Conservation (phyloP, 2,797 vertebrate species). For the Picus viridis region DNA sequence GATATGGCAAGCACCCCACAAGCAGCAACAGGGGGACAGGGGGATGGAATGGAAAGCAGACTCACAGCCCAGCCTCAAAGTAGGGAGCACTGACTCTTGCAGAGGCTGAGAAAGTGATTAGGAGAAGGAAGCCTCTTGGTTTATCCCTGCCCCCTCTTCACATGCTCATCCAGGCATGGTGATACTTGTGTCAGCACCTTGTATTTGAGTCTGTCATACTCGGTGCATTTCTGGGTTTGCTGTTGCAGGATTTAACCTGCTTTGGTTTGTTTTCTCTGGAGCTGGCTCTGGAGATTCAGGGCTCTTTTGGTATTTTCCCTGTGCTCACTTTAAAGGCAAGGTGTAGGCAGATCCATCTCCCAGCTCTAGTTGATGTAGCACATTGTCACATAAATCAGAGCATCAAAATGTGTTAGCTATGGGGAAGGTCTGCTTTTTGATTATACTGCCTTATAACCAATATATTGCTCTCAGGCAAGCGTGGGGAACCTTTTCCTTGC, state of each 20-base stretch:
- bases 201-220: neutral
- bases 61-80: neutral
- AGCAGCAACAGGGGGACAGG: fast-evolving
- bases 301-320: neutral
- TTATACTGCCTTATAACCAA: slow-evolving; percentile 14
- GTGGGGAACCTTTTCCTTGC: slow-evolving; percentile 23
- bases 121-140: neutral
- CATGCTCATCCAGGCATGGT: neutral
- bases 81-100: neutral
- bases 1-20: neutral
- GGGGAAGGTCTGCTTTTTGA: slow-evolving; percentile 32
- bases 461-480: neutral
- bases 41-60: neutral
- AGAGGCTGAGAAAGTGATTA: neutral
- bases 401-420: neutral
- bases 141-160: neutral
- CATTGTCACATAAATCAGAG: slow-evolving; percentile 15
- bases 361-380: neutral
- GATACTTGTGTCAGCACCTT: neutral
- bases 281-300: neutral
- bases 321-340: slow-evolving; percentile 7
- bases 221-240: neutral
- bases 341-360: slow-evolving; percentile 27
- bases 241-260: neutral
- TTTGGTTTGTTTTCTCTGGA: neutral